A percentile compares a stretch with the other conserved stretches of the same genome.
Conservation (phyloP, 1,140 invertebrate species). For the Acromyrmex echinatior region DNA sequence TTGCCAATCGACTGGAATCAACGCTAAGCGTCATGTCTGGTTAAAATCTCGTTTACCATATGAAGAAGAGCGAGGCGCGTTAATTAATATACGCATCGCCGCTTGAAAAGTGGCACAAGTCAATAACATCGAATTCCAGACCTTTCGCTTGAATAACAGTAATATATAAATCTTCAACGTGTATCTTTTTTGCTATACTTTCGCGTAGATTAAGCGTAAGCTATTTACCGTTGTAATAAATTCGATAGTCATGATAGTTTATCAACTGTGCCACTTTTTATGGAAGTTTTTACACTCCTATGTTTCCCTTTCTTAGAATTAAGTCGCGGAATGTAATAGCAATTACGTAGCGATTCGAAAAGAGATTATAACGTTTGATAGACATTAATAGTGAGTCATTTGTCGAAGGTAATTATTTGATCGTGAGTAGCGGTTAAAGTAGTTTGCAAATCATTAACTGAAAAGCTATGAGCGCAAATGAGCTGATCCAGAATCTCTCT, state of each 20-base stretch:
- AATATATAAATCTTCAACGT: no score
- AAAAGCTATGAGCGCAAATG: conserved; percentile 31
- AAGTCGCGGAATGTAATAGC: not conserved
- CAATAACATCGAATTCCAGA: conserved; percentile 9
- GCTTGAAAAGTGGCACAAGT: conserved; percentile 22
- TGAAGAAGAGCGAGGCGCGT: conserved; percentile 53
- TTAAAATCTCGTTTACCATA: conserved; percentile 81
- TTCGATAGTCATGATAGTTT: not conserved
- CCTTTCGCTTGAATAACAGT: not conserved
- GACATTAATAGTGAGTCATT: conserved; percentile 31
- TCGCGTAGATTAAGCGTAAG: not conserved
- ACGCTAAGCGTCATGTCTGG: conserved; percentile 83
- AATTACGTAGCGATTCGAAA: not conserved
- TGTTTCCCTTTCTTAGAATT: not conserved
- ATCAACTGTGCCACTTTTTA: conserved; percentile 6
- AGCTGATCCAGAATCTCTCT: conserved; percentile 59
- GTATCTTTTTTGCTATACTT: not conserved
- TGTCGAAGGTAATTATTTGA: conserved; percentile 43
- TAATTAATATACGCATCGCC: conserved; percentile 1
- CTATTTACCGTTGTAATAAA: not conserved
- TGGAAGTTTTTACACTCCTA: not conserved
- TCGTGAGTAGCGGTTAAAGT: conserved; percentile 8
- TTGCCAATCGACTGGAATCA: conserved; percentile 87
- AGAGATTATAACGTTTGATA: conserved; percentile 1
- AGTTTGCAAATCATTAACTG: conserved; percentile 60